These are phyloP conservation scores for Sturnira hondurensis DNA, from an alignment of 2,113 vertebrate genomes.

Conservation along the genomic window DNA sequence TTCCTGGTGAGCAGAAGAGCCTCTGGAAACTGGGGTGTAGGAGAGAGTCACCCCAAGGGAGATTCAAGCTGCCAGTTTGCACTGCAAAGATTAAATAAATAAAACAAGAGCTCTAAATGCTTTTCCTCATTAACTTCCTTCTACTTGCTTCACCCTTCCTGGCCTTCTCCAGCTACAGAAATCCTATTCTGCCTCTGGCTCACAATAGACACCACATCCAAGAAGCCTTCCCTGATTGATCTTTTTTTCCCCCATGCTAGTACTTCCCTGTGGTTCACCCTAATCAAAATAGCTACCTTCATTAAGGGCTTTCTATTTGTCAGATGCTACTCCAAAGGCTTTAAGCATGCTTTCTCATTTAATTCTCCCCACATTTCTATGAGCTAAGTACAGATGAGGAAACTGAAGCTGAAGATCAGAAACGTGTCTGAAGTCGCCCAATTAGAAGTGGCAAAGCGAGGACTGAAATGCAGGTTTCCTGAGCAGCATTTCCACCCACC, in stretches of 20 bases:
- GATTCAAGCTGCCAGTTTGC: background rate
- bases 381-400: background rate
- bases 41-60: background rate
- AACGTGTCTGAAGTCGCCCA: background rate
- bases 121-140: background rate
- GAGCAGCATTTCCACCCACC: background rate
- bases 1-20: background rate
- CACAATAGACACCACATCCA: background rate
- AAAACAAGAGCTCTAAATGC: background rate
- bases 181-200: background rate
- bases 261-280: background rate
- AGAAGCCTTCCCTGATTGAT: constrained; percentile 26
- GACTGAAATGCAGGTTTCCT: background rate
- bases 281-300: background rate
- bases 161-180: background rate
- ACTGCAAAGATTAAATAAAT: background rate
- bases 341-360: background rate
- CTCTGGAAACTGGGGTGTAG: background rate
- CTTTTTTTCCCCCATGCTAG: background rate
- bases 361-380: background rate
- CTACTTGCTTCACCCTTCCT: background rate
- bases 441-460: background rate
- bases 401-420: background rate
- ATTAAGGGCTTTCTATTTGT: background rate
- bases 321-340: background rate